phyloP scores from a whole-genome alignment of 1,140 invertebrate genomes.

The Heliconius himera region DNA sequence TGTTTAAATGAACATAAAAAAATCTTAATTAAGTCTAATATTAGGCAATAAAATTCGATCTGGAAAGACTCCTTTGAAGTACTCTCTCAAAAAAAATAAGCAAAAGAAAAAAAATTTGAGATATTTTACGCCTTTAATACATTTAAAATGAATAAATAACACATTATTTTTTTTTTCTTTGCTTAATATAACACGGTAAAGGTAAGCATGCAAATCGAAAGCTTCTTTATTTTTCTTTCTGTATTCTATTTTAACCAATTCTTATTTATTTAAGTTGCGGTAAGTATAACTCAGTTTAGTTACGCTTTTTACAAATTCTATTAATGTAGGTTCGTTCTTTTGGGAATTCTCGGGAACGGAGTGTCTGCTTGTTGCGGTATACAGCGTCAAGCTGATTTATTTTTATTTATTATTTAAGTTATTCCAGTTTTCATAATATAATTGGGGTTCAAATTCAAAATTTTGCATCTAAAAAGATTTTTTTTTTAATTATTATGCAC shows the following conservation, averaged over 20 bases:
- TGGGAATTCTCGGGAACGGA: background rate
- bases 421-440: no score
- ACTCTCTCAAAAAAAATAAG: background rate
- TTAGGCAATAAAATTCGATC: background rate
- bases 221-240: constrained; percentile 46
- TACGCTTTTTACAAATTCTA: background rate
- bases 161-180: constrained; percentile 16
- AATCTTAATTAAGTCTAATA: no score
- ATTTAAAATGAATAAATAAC: background rate
- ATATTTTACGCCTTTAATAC: no score
- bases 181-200: constrained; percentile 34
- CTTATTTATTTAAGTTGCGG: constrained; percentile 44
- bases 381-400: no score
- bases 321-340: background rate
- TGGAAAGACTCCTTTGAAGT: no score
- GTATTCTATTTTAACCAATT: constrained; percentile 42
- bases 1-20: background rate
- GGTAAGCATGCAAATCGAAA: constrained; percentile 58
- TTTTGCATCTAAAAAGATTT: no score
- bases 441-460: no score
- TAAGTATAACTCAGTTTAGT: constrained; percentile 48
- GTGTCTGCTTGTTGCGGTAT: no score
- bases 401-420: no score
- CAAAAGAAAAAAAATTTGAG: background rate
- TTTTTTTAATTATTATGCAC: no score